Evolutionary conservation across 2,113 vertebrate species (phyloP).

Genomic region (Stigmatopora argus): DNA sequence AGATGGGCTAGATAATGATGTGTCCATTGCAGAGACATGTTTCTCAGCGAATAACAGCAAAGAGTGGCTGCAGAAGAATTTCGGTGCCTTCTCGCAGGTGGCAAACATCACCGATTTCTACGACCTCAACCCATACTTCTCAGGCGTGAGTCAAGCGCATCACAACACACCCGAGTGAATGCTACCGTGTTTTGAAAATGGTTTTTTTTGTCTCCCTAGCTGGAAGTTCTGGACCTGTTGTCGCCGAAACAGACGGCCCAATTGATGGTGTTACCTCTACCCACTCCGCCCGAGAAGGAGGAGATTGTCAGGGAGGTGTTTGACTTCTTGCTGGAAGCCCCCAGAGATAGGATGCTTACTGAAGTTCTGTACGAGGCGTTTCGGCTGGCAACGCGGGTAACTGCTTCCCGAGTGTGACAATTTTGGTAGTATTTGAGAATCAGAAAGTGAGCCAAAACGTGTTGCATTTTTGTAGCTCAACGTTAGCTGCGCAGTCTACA

Average conservation of each 20-base stretch:
- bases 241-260: conserved; percentile 48
- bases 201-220: conserved; percentile 23
- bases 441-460: conserved; percentile 3
- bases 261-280: conserved; percentile 52
- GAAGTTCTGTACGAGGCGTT: conserved; percentile 38
- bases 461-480: conserved; percentile 17
- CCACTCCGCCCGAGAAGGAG: conserved; percentile 35
- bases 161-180: background rate
- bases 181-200: background rate
- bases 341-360: conserved; percentile 16
- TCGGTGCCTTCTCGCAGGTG: conserved; percentile 49
- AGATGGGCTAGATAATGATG: no score
- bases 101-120: conserved; percentile 46
- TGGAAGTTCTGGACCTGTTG: conserved; percentile 49
- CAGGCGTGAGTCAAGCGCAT: conserved; percentile 42
- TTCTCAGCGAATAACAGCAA: conserved; percentile 38
- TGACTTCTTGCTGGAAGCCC: conserved; percentile 44
- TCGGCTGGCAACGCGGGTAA: conserved; percentile 35
- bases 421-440: background rate
- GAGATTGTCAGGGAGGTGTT: conserved; percentile 54
- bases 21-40: conserved; percentile 42
- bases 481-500: conserved; percentile 40
- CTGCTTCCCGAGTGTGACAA: background rate
- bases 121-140: conserved; percentile 44
- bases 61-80: conserved; percentile 49